phyloP scores from a whole-genome alignment of 1,140 invertebrate species.

The Drosophila persimilis region DNA sequence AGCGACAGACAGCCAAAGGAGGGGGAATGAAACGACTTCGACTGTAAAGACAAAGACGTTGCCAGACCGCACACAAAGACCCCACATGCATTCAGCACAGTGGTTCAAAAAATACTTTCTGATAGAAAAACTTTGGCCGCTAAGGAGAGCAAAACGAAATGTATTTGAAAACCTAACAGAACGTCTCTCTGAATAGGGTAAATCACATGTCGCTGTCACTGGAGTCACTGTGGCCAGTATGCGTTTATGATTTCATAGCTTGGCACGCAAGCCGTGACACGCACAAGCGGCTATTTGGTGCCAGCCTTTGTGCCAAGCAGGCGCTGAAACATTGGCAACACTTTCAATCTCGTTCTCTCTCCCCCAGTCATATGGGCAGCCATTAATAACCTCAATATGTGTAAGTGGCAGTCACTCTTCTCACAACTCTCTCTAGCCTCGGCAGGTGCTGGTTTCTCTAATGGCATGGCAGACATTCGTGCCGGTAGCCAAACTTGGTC shows the following conservation, averaged over 20 bases:
- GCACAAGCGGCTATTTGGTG: slow-evolving; percentile 50
- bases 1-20: slow-evolving; percentile 51
- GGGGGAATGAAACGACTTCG: slow-evolving; percentile 26
- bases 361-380: slow-evolving; percentile 27
- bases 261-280: slow-evolving; percentile 58
- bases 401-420: slow-evolving; percentile 49
- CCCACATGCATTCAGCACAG: neutral
- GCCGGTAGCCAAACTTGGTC: slow-evolving; percentile 20
- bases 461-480: slow-evolving; percentile 36
- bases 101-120: neutral
- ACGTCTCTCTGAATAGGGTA: too few relatives aligned
- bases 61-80: slow-evolving; percentile 17
- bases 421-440: slow-evolving; percentile 13
- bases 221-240: slow-evolving; percentile 32
- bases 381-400: slow-evolving; percentile 77
- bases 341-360: slow-evolving; percentile 26
- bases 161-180: too few relatives aligned
- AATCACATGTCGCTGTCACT: neutral
- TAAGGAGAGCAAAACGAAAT: too few relatives aligned
- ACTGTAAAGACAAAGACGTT: slow-evolving; percentile 59
- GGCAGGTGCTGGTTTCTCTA: slow-evolving; percentile 40
- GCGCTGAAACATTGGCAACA: slow-evolving; percentile 52
- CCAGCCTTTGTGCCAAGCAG: slow-evolving; percentile 2
- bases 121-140: neutral
- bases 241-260: slow-evolving; percentile 43